Base-by-base conservation (phyloP, 2,888 invertebrate genomes). In the Dinocampus coccinellae region DNA sequence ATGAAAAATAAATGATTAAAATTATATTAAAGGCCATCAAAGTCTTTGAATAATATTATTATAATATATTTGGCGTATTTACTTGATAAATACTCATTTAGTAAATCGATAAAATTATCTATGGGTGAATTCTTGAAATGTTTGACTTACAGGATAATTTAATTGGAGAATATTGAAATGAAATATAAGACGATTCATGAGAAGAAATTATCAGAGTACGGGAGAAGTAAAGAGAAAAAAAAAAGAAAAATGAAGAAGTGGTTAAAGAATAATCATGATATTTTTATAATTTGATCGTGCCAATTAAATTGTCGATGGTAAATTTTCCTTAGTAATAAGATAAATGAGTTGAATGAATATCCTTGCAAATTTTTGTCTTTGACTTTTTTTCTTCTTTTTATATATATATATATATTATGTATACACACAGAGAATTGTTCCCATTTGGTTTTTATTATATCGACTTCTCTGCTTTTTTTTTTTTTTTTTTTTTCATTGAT, bases 241-340 rank as follows among this genome's bases (percentile, higher is more conserved):
- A 29, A 53, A 64, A 47, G n/a, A 65, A 60, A 39, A 69, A 62
- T 57, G 42, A 52, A 70, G 58, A 73, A 52, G 67, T 64, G 34
- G 53, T 36, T 66, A 52, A n/a, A 73, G 70, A 69, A 74, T 74
- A 72, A 77, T 68, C 75, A 74, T 73, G 77, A 77, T 78, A 77
- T 75, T 76, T 78, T 79, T 77, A 77, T 79, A 79, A 78, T 78
- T 77, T 74, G 78, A 78, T 76, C 75, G 70, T 34, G 63, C 68
- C 73, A 77, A 76, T 76, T 76, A 77, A 76, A 62, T 57, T 74
- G 73, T 70, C 75, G 73, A 71, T 72, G 72, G 66, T 78, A 75
- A 78, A 78, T 78, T 73, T 73, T n/a, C 20, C 16, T 75, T 61
- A 67, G 24, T 57, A 67, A 69, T 61, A 64, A 74, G 73, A 75